Evolutionary conservation across 2,888 invertebrate species (phyloP).

Genomic region (Schrankia costaestrigalis): DNA sequence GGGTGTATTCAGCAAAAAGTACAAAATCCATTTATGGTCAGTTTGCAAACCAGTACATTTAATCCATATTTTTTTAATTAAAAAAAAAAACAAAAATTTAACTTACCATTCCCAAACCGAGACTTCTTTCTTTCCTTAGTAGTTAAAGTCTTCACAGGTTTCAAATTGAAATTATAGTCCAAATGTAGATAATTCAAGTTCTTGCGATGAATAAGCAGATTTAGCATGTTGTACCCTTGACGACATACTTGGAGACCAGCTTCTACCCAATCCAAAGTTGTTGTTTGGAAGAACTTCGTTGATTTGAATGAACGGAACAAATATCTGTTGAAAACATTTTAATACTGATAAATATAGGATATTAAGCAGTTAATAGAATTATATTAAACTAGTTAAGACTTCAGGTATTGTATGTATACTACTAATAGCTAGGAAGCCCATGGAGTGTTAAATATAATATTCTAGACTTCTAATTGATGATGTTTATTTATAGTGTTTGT

Average conservation of each 20-base stretch:
- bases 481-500: too few species aligned
- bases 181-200: slow-evolving; percentile 99
- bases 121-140: slow-evolving; percentile 99
- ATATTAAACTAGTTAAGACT: too few species aligned
- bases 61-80: too few species aligned
- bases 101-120: slow-evolving; percentile 93
- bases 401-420: too few species aligned
- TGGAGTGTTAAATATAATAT: too few species aligned
- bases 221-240: slow-evolving; percentile 99
- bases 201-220: slow-evolving; percentile 98
- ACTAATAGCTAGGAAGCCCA: too few species aligned
- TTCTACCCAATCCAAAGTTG: slow-evolving; percentile 99
- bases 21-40: too few species aligned
- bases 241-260: slow-evolving; percentile 98
- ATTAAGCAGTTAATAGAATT: too few species aligned
- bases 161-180: slow-evolving; percentile 99
- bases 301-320: slow-evolving; percentile 99
- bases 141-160: slow-evolving; percentile 99
- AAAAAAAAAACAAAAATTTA: too few species aligned
- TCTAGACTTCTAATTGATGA: too few species aligned
- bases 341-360: not conserved
- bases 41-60: too few species aligned
- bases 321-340: slow-evolving; percentile 78
- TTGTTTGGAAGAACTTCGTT: slow-evolving; percentile 99
- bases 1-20: too few species aligned